Evolutionary conservation across 2,888 invertebrate species (phyloP).

Genomic region (Ennomos fuscantarius): DNA sequence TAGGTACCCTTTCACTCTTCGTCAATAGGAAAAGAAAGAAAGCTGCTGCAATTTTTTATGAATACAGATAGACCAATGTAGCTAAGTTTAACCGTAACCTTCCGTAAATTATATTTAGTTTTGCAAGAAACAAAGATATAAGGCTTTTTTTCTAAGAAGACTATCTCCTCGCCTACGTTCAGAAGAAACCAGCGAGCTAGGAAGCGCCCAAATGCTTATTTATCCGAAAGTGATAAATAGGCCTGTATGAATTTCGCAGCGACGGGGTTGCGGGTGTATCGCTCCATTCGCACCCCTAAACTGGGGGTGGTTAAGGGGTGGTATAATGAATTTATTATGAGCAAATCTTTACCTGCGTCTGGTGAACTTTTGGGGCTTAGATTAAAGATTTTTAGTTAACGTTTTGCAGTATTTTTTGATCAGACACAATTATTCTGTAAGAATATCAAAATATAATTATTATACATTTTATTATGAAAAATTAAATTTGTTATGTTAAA

Average conservation of each 20-base stretch:
- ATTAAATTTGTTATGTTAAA: too few species aligned
- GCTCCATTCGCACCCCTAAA: slow-evolving; percentile 25
- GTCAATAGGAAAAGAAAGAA: too few species aligned
- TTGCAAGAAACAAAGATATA: too few species aligned
- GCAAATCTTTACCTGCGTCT: slow-evolving; percentile 40
- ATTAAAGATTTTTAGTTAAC: slow-evolving; percentile 14
- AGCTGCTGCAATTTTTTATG: too few species aligned
- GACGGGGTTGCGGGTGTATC: slow-evolving; percentile 24
- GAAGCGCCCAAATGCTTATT: slow-evolving; percentile 69
- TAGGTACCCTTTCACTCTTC: too few species aligned
- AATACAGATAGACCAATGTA: too few species aligned
- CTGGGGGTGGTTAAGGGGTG: slow-evolving; percentile 6
- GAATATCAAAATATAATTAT: too few species aligned
- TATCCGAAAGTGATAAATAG: slow-evolving; percentile 80
- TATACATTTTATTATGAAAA: too few species aligned
- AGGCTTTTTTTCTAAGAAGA: neutral
- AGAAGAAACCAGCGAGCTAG: slow-evolving; percentile 52
- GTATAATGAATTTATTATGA: slow-evolving; percentile 43
- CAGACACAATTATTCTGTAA: neutral
- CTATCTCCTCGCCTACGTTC: slow-evolving; percentile 27
- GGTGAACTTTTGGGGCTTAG: slow-evolving; percentile 9
- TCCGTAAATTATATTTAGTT: too few species aligned
- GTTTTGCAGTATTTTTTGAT: slow-evolving; percentile 8
- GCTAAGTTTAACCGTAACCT: too few species aligned
- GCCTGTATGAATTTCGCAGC: slow-evolving; percentile 60